Conservation (phyloP, 2,888 invertebrate species). For the Chalcosyrphus nemorum region DNA sequence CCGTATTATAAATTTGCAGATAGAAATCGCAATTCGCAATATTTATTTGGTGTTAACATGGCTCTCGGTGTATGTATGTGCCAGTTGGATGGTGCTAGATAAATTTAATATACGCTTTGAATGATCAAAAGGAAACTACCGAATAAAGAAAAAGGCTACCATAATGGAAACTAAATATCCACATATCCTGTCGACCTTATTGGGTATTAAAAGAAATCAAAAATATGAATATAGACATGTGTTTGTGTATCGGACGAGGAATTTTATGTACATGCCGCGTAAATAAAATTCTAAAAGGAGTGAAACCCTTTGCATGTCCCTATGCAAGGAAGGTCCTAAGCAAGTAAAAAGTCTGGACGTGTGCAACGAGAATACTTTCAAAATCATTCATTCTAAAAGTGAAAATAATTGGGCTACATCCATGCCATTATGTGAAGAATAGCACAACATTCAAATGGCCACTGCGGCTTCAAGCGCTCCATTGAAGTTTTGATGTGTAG, state of each 20-base stretch:
- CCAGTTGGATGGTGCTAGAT: constrained; percentile 41
- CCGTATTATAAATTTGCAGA: constrained; percentile 71
- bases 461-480: no score
- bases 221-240: not conserved
- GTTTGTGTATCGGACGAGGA: no score
- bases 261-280: not conserved
- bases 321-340: no score
- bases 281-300: no score
- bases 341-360: no score
- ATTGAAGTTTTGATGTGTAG: no score
- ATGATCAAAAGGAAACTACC: constrained; percentile 39
- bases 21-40: constrained; percentile 62
- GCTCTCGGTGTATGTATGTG: constrained; percentile 19
- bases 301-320: no score
- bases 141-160: not conserved
- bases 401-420: no score
- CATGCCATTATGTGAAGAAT: no score
- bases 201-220: not conserved
- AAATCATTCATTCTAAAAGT: no score
- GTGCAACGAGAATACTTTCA: no score
- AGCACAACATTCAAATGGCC: no score
- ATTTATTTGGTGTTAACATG: constrained; percentile 70
- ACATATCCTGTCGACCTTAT: not conserved
- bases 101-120: constrained; percentile 50
- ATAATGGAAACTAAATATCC: not conserved